These are phyloP conservation scores for Datnioides undecimradiatus DNA, from an alignment of 2,113 vertebrate genomes.

Conservation along the genomic window DNA sequence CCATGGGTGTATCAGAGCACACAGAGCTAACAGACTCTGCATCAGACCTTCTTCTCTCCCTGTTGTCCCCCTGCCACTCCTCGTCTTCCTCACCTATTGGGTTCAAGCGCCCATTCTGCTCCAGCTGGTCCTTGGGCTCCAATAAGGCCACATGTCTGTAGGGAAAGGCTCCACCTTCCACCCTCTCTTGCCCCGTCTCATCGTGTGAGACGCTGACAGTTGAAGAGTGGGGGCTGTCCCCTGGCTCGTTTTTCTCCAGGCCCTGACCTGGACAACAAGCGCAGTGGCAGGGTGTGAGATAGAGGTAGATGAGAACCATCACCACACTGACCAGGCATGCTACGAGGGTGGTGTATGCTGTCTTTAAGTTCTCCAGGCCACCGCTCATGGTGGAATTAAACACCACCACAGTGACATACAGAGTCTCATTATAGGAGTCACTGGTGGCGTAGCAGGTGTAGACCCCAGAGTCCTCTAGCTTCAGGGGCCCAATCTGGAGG, in stretches of 20 bases:
- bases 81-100: constrained; percentile 84
- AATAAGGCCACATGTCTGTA: constrained; percentile 83
- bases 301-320: constrained; percentile 95
- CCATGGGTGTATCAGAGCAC: constrained; percentile 95
- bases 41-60: constrained; percentile 90
- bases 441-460: constrained; percentile 92
- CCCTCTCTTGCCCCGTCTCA: constrained; percentile 54
- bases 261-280: constrained; percentile 86
- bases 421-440: constrained; percentile 91
- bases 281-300: constrained; percentile 93
- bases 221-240: constrained; percentile 93
- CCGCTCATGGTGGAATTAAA: constrained; percentile 88
- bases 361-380: constrained; percentile 92
- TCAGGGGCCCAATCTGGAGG: constrained; percentile 85
- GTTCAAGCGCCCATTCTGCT: constrained; percentile 93
- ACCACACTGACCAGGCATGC: constrained; percentile 93
- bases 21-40: constrained; percentile 92
- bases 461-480: constrained; percentile 87
- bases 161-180: constrained; percentile 64
- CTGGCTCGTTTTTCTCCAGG: constrained; percentile 82
- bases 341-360: constrained; percentile 95
- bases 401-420: constrained; percentile 91
- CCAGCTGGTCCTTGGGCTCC: constrained; percentile 82
- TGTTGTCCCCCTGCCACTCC: constrained; percentile 71
- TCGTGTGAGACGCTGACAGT: constrained; percentile 89